Conservation (phyloP, 2,888 invertebrate genomes). For the Horisme vitalbata region DNA sequence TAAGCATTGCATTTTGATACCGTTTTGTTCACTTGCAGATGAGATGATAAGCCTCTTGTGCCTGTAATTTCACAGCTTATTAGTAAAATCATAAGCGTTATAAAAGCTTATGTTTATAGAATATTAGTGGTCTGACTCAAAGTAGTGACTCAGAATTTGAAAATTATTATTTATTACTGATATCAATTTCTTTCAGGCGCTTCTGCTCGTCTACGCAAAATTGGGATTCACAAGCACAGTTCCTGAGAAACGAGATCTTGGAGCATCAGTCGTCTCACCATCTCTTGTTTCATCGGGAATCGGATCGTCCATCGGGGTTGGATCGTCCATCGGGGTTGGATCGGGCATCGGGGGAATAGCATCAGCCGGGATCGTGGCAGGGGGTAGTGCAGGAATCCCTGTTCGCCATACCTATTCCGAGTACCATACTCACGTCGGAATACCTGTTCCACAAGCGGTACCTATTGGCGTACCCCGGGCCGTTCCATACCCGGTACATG, state of each 20-base stretch:
- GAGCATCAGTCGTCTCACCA: slow-evolving; percentile 14
- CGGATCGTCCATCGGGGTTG: slow-evolving; percentile 1
- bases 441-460: slow-evolving; percentile 79
- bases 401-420: slow-evolving; percentile 68
- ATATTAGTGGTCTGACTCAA: no score
- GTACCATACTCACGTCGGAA: slow-evolving; percentile 72
- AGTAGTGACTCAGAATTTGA: no score
- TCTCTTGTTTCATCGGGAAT: slow-evolving; percentile 5
- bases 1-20: no score
- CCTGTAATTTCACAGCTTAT: no score
- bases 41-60: no score
- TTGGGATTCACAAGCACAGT: slow-evolving; percentile 20
- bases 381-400: slow-evolving; percentile 41
- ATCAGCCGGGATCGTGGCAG: slow-evolving; percentile 2
- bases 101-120: no score
- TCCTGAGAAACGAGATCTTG: slow-evolving; percentile 26
- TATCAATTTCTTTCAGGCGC: slow-evolving; percentile 43
- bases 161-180: background rate
- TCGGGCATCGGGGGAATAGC: background rate
- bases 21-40: no score
- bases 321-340: background rate
- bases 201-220: slow-evolving; percentile 39
- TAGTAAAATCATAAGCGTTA: no score
- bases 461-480: slow-evolving; percentile 62
- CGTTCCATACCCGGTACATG: slow-evolving; percentile 75